phyloP scores from a whole-genome alignment of 2,888 invertebrate species.

The Periphyllus acericola region DNA sequence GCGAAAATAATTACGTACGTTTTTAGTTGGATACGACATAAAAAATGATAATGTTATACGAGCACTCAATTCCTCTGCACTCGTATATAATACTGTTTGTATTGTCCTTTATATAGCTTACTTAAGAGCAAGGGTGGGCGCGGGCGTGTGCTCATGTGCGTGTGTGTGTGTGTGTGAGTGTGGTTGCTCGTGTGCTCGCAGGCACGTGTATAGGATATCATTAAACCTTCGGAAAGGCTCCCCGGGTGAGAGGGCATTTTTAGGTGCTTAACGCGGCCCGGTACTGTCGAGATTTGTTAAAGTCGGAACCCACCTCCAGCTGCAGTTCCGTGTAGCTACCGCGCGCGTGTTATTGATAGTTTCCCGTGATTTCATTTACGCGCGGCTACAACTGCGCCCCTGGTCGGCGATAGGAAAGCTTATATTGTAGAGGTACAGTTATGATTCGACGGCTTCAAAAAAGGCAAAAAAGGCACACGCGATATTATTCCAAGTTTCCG shows the following conservation, averaged over 20 bases:
- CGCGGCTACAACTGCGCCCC: too few species aligned
- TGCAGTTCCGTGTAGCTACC: background rate
- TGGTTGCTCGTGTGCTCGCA: background rate
- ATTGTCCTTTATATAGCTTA: background rate
- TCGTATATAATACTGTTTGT: background rate
- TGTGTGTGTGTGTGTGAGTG: background rate
- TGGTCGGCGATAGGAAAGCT: background rate
- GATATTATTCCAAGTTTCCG: too few species aligned
- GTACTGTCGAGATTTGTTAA: conserved; percentile 9
- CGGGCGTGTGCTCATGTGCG: background rate
- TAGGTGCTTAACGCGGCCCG: background rate
- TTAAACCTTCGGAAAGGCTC: background rate
- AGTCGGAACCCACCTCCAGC: background rate
- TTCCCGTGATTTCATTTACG: conserved; percentile 6
- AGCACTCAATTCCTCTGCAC: background rate
- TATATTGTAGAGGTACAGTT: too few species aligned
- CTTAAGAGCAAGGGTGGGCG: too few species aligned
- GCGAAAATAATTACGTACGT: background rate
- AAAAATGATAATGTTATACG: background rate
- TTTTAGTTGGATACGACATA: background rate
- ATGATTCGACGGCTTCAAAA: too few species aligned
- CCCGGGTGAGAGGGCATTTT: background rate
- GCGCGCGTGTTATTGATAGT: background rate
- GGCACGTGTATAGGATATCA: background rate
- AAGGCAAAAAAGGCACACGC: too few species aligned